These are phyloP conservation scores for Sitta europaea DNA, from an alignment of 2,113 vertebrate genomes.

Conservation along the genomic window DNA sequence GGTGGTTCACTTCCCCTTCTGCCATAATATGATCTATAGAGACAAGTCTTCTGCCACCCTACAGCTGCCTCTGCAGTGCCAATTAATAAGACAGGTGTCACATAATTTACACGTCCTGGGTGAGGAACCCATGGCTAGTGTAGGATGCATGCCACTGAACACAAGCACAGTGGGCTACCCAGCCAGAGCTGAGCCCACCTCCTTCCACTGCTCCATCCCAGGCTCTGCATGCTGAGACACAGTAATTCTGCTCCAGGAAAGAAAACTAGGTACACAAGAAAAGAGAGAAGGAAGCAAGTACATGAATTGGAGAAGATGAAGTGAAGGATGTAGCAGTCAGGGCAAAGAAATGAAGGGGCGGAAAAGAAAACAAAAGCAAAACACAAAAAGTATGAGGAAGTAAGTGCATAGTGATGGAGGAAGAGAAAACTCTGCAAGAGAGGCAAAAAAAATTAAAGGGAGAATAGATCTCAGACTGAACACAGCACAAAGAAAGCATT, in stretches of 20 bases:
- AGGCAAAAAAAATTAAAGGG: not conserved
- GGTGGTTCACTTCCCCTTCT: not conserved
- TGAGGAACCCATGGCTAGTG: not conserved
- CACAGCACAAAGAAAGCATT: not conserved
- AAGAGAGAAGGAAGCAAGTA: not conserved
- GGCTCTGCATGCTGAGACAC: not conserved
- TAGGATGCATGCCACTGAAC: rapidly evolving
- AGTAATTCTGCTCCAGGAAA: rapidly evolving
- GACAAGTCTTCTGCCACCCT: not conserved
- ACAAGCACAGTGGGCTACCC: rapidly evolving
- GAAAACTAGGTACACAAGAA: not conserved
- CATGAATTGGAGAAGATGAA: not conserved
- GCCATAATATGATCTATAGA: not conserved
- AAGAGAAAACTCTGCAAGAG: not conserved
- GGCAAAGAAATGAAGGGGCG: not conserved
- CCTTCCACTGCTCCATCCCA: not conserved
- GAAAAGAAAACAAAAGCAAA: not conserved
- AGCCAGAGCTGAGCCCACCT: not conserved
- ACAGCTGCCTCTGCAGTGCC: not conserved
- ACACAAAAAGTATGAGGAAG: not conserved
- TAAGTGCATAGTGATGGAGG: not conserved
- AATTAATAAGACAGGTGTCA: not conserved
- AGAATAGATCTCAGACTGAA: not conserved
- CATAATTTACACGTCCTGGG: not conserved
- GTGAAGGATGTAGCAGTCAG: not conserved